phyloP scores from a whole-genome alignment of 2,888 invertebrate species.

The Amphipyra tragopoginis region DNA sequence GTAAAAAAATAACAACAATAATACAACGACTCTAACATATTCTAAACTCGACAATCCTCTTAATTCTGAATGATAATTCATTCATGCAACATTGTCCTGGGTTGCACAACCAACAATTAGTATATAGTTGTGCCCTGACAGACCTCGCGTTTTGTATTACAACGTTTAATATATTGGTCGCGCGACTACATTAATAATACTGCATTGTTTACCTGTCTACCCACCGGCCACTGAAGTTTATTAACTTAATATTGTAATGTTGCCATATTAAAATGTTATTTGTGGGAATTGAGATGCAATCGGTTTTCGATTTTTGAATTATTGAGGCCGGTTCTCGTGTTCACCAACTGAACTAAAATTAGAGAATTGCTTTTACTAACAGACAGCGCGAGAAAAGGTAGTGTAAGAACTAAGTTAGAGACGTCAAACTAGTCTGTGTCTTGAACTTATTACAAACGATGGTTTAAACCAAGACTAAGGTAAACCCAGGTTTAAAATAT shows the following conservation, averaged over 20 bases:
- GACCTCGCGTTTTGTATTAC: constrained; percentile 62
- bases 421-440: no score
- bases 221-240: constrained; percentile 46
- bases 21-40: constrained; percentile 40
- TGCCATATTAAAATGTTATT: constrained; percentile 29
- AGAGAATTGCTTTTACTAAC: no score
- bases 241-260: constrained; percentile 49
- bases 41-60: constrained; percentile 47
- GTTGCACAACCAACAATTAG: constrained; percentile 79
- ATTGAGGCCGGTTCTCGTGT: no score
- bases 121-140: constrained; percentile 67
- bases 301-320: constrained; percentile 9
- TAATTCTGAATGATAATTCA: constrained; percentile 75
- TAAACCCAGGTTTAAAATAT: no score
- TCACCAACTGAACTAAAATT: no score
- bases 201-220: constrained; percentile 56
- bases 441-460: no score
- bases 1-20: constrained; percentile 8
- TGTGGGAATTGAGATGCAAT: constrained; percentile 20
- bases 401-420: no score
- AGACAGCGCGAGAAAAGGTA: no score
- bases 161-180: constrained; percentile 62
- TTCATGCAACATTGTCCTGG: constrained; percentile 69
- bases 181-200: constrained; percentile 47
- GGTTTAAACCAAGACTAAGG: no score